These are phyloP conservation scores for Pogonus chalceus DNA, from an alignment of 1,140 invertebrate genomes.

Conservation along the genomic window DNA sequence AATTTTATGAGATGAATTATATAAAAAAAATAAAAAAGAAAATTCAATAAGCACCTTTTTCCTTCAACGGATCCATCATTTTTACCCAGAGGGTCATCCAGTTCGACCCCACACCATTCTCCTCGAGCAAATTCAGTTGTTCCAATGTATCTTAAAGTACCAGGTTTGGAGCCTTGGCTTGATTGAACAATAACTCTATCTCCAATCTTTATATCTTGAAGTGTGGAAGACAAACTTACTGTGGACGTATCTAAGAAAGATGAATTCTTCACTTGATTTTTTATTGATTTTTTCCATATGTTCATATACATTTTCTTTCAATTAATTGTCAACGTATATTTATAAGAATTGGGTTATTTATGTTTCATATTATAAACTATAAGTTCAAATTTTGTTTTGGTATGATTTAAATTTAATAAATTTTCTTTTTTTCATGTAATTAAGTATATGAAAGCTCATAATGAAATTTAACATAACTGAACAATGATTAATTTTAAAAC, in stretches of 20 bases:
- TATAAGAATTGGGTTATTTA: too few relatives aligned
- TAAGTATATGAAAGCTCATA: too few relatives aligned
- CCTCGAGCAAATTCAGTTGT: slow-evolving; percentile 81
- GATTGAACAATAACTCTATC: slow-evolving; percentile 86
- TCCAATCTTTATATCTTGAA: slow-evolving; percentile 53
- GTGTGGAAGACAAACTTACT: slow-evolving; percentile 43
- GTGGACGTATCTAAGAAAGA: slow-evolving; percentile 49
- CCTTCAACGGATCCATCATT: slow-evolving; percentile 91
- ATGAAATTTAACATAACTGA: too few relatives aligned
- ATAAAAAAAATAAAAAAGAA: not conserved
- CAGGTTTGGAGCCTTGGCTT: slow-evolving; percentile 79
- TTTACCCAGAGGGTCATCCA: slow-evolving; percentile 88
- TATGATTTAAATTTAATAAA: too few relatives aligned
- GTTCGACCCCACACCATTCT: slow-evolving; percentile 89
- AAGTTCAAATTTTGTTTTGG: too few relatives aligned
- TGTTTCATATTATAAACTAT: too few relatives aligned
- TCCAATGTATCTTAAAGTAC: slow-evolving; percentile 75
- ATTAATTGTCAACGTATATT: too few relatives aligned
- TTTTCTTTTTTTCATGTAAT: too few relatives aligned
- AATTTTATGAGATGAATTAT: too few relatives aligned
- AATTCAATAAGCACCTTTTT: slow-evolving; percentile 47
- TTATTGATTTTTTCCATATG: not conserved
- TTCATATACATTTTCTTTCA: too few relatives aligned
- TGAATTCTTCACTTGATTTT: not conserved
- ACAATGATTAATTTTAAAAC: too few relatives aligned